Conservation (phyloP, 2,113 vertebrate genomes). For the Perca fluviatilis region DNA sequence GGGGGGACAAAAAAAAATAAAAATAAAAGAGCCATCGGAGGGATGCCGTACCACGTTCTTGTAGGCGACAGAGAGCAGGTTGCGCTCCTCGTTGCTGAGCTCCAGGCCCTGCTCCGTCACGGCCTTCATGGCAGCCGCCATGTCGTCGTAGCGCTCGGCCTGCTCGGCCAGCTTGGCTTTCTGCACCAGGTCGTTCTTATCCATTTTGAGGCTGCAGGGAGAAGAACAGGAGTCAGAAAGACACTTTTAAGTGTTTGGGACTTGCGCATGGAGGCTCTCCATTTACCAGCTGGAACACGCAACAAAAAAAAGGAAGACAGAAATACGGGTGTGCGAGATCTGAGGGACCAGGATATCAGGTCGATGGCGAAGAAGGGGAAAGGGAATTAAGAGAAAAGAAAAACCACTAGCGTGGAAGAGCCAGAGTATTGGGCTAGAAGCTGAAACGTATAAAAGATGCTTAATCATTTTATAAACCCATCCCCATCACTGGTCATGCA, state of each 20-base stretch:
- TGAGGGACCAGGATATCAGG: background rate
- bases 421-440: background rate
- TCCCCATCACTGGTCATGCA: background rate
- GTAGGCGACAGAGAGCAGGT: conserved; percentile 98
- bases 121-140: conserved; percentile 97
- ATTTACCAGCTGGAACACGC: background rate
- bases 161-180: conserved; percentile 98
- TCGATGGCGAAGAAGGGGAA: background rate
- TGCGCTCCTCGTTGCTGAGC: conserved; percentile 98
- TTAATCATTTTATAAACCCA: background rate
- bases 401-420: background rate
- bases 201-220: conserved; percentile 87
- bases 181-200: conserved; percentile 98
- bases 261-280: background rate
- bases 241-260: background rate
- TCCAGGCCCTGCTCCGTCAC: conserved; percentile 96
- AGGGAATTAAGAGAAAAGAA: background rate
- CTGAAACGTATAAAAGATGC: background rate
- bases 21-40: background rate
- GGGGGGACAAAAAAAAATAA: no score
- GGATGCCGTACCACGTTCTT: conserved; percentile 92
- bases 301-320: background rate
- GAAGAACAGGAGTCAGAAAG: background rate
- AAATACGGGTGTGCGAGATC: background rate
- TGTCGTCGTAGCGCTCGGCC: conserved; percentile 98